A percentile compares a stretch with the other conserved stretches of the same genome.
phyloP scores from a whole-genome alignment of 1,140 invertebrate genomes.

The Brachionus manjavacas region DNA sequence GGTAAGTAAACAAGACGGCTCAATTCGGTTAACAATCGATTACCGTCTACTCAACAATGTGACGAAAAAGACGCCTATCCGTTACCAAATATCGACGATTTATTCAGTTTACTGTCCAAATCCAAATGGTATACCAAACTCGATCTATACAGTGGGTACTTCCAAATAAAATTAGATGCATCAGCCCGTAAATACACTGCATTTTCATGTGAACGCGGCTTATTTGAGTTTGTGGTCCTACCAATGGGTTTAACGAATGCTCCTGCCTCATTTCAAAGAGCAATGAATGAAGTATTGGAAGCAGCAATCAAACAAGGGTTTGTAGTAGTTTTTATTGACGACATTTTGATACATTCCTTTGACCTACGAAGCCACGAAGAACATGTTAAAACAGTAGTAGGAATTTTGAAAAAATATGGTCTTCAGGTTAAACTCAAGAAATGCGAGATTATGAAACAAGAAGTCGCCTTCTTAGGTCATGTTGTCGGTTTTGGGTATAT shows the following conservation, averaged over 20 bases:
- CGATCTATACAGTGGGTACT: not conserved
- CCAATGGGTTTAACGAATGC: conserved; percentile 56
- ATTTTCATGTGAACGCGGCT: not conserved
- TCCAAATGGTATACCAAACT: not conserved
- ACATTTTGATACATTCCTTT: not conserved
- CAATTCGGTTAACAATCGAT: not conserved
- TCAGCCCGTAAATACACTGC: not conserved
- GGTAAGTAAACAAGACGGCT: not conserved
- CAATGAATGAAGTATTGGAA: conserved; percentile 46
- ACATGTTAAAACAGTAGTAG: conserved; percentile 47
- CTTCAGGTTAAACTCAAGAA: conserved; percentile 56
- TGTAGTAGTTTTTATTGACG: not conserved
- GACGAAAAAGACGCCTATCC: conserved; percentile 13
- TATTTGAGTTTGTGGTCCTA: conserved; percentile 49
- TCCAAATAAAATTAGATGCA: not conserved
- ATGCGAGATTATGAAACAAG: conserved; percentile 48
- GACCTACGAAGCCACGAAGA: not conserved
- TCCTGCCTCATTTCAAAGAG: conserved; percentile 51
- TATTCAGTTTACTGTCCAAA: not conserved
- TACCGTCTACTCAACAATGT: not conserved
- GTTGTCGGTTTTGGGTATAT: conserved; percentile 43
- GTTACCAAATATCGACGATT: not conserved
- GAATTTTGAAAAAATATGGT: conserved; percentile 49
- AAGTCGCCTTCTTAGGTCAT: conserved; percentile 44
- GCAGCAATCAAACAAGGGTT: not conserved